Conservation (phyloP, 2,888 invertebrate species). For the Ecliptopera silaceata region DNA sequence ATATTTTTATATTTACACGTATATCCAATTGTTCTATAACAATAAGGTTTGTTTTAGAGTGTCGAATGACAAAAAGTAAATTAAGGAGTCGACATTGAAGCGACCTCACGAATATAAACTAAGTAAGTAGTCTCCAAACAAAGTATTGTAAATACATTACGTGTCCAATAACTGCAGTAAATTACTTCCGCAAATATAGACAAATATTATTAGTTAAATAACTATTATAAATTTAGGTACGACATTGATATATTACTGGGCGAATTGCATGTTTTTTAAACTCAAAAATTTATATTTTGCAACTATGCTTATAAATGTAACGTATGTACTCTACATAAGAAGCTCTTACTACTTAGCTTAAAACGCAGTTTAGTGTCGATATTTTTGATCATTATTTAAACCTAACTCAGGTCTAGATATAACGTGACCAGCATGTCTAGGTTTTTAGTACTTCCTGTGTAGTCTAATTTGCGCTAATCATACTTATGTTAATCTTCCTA, state of each 20-base stretch:
- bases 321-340: too few relatives aligned
- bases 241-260: conserved; percentile 17
- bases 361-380: too few relatives aligned
- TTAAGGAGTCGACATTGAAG: conserved; percentile 62
- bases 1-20: conserved; percentile 65
- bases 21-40: conserved; percentile 57
- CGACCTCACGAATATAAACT: conserved; percentile 65
- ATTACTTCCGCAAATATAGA: conserved; percentile 71
- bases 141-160: conserved; percentile 43
- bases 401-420: conserved; percentile 25
- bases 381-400: conserved; percentile 8
- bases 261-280: conserved; percentile 10
- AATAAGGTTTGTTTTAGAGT: conserved; percentile 53
- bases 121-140: conserved; percentile 12
- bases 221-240: conserved; percentile 5
- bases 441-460: conserved; percentile 33
- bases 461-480: conserved; percentile 30
- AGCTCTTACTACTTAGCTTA: too few relatives aligned
- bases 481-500: conserved; percentile 32
- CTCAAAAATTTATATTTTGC: background rate
- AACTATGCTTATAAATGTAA: too few relatives aligned
- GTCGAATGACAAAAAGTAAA: conserved; percentile 53
- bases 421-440: conserved; percentile 24
- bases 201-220: conserved; percentile 38
- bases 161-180: conserved; percentile 70